Percentiles rank a stretch among this genome's conserved stretches.
Conservation (phyloP, 1,140 invertebrate genomes). For the Plodia interpunctella region DNA sequence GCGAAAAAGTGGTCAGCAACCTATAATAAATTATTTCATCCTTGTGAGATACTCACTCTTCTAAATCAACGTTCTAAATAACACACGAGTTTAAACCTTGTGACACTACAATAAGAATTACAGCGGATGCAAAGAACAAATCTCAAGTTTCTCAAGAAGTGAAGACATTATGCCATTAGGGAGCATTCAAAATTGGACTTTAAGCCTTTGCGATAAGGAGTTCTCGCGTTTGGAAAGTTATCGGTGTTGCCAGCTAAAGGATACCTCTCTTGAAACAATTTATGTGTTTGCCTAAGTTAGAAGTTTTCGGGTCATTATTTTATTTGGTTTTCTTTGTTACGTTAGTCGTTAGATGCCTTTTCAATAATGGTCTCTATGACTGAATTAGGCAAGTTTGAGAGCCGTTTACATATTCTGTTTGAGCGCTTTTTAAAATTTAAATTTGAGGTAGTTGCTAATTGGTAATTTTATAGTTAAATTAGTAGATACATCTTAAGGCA, state of each 20-base stretch:
- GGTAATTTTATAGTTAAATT: too few species aligned
- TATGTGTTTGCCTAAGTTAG: slow-evolving; percentile 61
- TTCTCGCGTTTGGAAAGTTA: slow-evolving; percentile 22
- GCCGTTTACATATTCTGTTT: not conserved
- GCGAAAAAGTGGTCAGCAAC: slow-evolving; percentile 40
- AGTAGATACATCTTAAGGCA: too few species aligned
- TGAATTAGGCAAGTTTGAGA: not conserved
- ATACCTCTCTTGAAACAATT: slow-evolving; percentile 60
- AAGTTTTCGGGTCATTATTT: slow-evolving; percentile 56
- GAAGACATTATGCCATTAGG: slow-evolving; percentile 22
- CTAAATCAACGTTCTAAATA: not conserved
- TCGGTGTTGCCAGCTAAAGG: slow-evolving; percentile 35
- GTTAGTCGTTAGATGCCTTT: slow-evolving; percentile 10
- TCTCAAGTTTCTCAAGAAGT: slow-evolving; percentile 16
- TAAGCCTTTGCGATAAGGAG: slow-evolving; percentile 22
- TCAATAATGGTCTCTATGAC: not conserved
- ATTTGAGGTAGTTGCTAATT: too few species aligned
- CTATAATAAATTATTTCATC: slow-evolving; percentile 46
- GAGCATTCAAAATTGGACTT: slow-evolving; percentile 22
- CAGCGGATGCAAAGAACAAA: slow-evolving; percentile 9
- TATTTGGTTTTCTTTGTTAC: slow-evolving; percentile 28
- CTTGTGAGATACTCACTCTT: slow-evolving; percentile 30
- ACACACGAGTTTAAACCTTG: slow-evolving; percentile 19
- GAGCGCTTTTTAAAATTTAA: not conserved
- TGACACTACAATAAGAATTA: slow-evolving; percentile 6